Evolutionary conservation across 2,797 vertebrate species (phyloP).

Genomic region (Arctocebus calabarensis): DNA sequence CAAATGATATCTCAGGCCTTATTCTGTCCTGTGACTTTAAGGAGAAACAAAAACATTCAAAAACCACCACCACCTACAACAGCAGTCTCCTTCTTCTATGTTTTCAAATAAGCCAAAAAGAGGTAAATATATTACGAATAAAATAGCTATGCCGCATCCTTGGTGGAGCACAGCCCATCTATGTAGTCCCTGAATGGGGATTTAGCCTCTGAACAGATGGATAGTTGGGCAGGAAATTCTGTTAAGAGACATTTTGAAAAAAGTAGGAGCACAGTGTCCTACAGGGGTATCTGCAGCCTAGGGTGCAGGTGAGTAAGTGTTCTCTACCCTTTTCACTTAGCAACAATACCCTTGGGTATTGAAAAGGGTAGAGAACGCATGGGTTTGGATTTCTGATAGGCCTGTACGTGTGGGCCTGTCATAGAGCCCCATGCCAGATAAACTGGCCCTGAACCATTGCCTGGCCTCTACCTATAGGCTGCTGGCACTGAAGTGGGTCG

Average conservation of each 20-base stretch:
- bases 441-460: too few species aligned
- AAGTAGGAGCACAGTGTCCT: not conserved
- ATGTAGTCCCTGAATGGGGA: not conserved
- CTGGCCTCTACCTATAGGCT: too few species aligned
- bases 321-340: not conserved
- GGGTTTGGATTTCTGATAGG: too few species aligned
- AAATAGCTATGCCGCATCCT: not conserved
- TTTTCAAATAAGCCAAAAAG: constrained; percentile 21
- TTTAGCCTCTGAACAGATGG: constrained; percentile 27
- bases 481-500: too few species aligned
- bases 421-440: too few species aligned
- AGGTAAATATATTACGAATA: not conserved
- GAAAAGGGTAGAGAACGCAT: not conserved
- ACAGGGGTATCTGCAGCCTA: not conserved
- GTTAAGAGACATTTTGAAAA: constrained; percentile 20
- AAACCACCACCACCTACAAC: not conserved
- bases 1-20: not conserved
- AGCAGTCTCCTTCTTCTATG: not conserved
- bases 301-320: not conserved
- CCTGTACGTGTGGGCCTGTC: too few species aligned
- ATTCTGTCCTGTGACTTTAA: not conserved
- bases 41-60: not conserved
- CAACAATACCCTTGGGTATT: not conserved
- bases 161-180: not conserved
- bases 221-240: constrained; percentile 59